phyloP scores from a whole-genome alignment of 1,140 invertebrate genomes.

The Drosophila simulans region DNA sequence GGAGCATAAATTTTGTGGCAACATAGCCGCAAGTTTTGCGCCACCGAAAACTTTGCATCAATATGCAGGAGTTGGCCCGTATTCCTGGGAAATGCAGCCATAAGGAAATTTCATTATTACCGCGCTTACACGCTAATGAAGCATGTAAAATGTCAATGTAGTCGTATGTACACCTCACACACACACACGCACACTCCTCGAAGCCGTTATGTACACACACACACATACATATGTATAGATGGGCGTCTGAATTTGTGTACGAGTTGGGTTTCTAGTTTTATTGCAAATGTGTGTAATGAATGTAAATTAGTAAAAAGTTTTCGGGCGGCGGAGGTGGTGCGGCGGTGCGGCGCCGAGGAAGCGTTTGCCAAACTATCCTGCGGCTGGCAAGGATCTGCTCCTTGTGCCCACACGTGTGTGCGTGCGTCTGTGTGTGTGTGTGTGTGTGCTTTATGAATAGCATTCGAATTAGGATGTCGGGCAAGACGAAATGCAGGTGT shows the following conservation, averaged over 20 bases:
- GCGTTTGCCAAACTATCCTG: constrained; percentile 64
- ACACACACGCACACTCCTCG: neutral
- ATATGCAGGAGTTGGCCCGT: constrained; percentile 43
- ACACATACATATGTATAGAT: neutral
- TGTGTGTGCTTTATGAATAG: constrained; percentile 63
- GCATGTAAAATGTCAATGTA: constrained; percentile 82
- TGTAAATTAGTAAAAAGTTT: constrained; percentile 82
- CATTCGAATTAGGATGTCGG: constrained; percentile 67
- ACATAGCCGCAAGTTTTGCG: constrained; percentile 64
- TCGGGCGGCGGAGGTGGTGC: constrained; percentile 37
- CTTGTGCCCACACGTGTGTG: constrained; percentile 7
- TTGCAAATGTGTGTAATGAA: constrained; percentile 83
- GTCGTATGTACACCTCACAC: constrained; percentile 27
- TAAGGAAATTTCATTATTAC: constrained; percentile 83
- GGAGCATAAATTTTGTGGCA: constrained; percentile 68
- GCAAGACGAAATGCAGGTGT: constrained; percentile 49
- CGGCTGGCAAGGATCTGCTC: constrained; percentile 65
- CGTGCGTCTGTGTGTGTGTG: neutral
- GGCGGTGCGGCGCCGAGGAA: constrained; percentile 16
- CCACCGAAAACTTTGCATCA: constrained; percentile 67
- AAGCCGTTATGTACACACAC: constrained; percentile 10
- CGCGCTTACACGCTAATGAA: constrained; percentile 82
- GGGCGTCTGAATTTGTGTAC: constrained; percentile 36
- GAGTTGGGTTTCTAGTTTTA: constrained; percentile 73
- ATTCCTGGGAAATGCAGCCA: constrained; percentile 64